Evolutionary conservation across 2,113 vertebrate species (phyloP), one percentile per base, ranked within the genome.

Genomic region (Forbesichthys papilliferus): DNA sequence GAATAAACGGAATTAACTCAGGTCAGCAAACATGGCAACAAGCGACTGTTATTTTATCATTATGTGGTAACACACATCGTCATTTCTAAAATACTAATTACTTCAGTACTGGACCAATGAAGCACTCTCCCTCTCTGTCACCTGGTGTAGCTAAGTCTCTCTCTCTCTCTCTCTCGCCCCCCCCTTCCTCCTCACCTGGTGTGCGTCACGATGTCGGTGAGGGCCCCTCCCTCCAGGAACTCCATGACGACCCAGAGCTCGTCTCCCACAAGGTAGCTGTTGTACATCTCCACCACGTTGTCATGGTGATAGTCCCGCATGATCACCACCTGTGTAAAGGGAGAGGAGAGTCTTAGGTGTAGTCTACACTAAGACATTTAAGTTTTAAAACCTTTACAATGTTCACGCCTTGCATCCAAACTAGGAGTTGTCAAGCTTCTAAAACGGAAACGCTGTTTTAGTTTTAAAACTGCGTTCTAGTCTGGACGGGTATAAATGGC

Each of bases 231-330:
- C 64, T 99, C 96, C 80, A 99, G 88, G 78, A 99, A 99, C 90
- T 99, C 97, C 97, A 99, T 99, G 69, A 99, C 96, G 0, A 99
- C 97, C 97, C 96, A 98, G 75, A 98, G 95, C 83, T 98, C 96
- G 0, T 99, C 96, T 0, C 94, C 96, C 48, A 98, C 97, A 91
- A 99, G 87, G 93, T 98, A 98, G 84, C 97, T 98, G 93, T 98
- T 98, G 93, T 98, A 98, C 97, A 98, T 98, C 88, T 98, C 94
- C 86, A 99, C 97, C 84, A 99, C 97, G 0, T 99, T 97, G 78
- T 98, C 96, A 0, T 99, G 97, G 82, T 98, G 96, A 86, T 99
- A 95, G 86, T 99, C 96, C 33, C 97, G 74, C 97, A 99, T 98
- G 84, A 98, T 98, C 66, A 98, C 97, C 86, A 98, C 97, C 97